These are phyloP conservation scores for Papilio elwesi DNA, from an alignment of 2,888 invertebrate species.

Conservation along the genomic window DNA sequence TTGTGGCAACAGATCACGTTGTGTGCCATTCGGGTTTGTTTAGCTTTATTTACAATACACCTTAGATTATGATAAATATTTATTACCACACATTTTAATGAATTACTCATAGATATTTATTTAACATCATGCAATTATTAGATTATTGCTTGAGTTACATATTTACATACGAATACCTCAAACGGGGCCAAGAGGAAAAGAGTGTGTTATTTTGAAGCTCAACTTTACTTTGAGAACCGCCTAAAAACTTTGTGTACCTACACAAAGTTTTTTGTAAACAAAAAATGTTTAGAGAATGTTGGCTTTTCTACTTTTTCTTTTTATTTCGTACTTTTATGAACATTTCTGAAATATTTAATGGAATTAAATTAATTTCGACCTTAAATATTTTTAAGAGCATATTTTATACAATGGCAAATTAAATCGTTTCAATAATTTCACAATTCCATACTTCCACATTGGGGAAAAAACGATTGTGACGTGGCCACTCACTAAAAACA, in stretches of 20 bases:
- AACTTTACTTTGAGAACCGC: slow-evolving; percentile 8
- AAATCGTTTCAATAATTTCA: background rate
- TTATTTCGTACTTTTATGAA: background rate
- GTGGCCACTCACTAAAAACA: too few relatives aligned
- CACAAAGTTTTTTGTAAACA: too few relatives aligned
- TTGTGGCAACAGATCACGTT: slow-evolving; percentile 21
- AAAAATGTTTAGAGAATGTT: slow-evolving; percentile 8
- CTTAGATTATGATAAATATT: slow-evolving; percentile 15
- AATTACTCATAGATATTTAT: background rate
- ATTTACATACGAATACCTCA: slow-evolving; percentile 14
- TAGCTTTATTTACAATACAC: background rate
- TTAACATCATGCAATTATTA: background rate
- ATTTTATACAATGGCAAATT: background rate
- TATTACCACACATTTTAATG: background rate
- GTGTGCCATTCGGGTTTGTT: slow-evolving; percentile 15
- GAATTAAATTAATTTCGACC: background rate
- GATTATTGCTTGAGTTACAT: background rate
- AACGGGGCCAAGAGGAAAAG: slow-evolving; percentile 20
- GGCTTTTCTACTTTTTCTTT: slow-evolving; percentile 6
- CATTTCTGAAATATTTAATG: background rate
- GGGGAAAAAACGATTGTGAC: too few relatives aligned
- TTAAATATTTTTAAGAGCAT: background rate
- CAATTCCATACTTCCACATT: too few relatives aligned
- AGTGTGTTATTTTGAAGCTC: slow-evolving; percentile 19
- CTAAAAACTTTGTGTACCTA: slow-evolving; percentile 11